These are phyloP conservation scores for Heliothis virescens DNA, from an alignment of 1,140 invertebrate genomes.

Conservation along the genomic window DNA sequence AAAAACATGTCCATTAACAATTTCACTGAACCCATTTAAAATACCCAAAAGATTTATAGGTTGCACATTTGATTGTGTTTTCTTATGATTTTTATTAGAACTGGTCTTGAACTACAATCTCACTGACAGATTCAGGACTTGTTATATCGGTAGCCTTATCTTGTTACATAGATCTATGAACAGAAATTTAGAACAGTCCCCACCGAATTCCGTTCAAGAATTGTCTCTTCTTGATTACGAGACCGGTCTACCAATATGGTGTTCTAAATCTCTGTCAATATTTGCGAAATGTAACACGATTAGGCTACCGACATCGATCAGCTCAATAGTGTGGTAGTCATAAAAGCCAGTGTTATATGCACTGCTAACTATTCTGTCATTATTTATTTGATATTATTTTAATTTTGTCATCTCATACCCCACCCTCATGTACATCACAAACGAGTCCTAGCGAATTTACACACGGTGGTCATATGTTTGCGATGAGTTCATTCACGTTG, in stretches of 20 bases:
- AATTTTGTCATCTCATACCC: conserved; percentile 12
- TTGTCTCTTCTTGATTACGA: no score
- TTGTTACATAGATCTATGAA: not conserved
- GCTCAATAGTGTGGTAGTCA: conserved; percentile 26
- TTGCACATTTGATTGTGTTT: not conserved
- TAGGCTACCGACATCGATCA: not conserved
- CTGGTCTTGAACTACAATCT: conserved; percentile 23
- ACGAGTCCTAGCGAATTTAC: conserved; percentile 84
- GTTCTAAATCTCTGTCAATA: no score
- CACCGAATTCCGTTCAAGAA: no score
- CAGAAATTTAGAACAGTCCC: no score
- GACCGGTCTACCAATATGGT: no score
- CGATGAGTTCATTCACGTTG: conserved; percentile 79
- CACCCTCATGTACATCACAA: conserved; percentile 48
- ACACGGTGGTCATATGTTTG: conserved; percentile 86
- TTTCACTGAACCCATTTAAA: not conserved
- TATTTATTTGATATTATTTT: conserved; percentile 16
- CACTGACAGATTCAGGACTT: conserved; percentile 13
- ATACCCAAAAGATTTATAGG: not conserved
- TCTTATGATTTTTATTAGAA: conserved; percentile 1
- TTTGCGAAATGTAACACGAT: not conserved
- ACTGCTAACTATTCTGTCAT: conserved; percentile 22
- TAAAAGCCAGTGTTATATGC: conserved; percentile 7
- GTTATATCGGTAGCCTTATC: not conserved
- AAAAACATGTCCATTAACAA: not conserved